Evolutionary conservation across 2,113 vertebrate genomes (phyloP), one percentile per base, ranked within the genome.

Genomic region (Scytalopus superciliaris): DNA sequence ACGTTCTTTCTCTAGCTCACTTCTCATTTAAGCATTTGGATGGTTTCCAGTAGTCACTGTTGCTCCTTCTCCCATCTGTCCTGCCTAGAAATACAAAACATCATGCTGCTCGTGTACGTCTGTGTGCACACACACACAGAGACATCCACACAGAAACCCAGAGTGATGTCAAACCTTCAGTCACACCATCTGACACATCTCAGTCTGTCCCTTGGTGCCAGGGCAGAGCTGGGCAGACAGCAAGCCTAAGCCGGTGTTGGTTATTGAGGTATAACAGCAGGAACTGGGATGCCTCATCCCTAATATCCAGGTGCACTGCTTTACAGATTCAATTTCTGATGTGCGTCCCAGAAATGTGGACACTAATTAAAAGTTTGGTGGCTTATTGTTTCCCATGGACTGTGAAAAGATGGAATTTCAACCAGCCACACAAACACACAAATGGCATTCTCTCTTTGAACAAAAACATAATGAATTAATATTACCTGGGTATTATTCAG

Each of bases 51-150:
- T 1, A 57, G 52, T 89, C 49, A 2, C 84, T 88, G 84, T 49
- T 86, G 76, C 90, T 95, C 55, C 84, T 94, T 77, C 78, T 87
- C 47, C 90, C 90, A 85, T 87, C 93, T 93, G 96, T 56, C 50
- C 60, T 57, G 7, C 60, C 1, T 10, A 68, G 84, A 82, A 68
- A n/a, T 9, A 55, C 72, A 25, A 40, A 57, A 49, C 87, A 44
- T 22, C 0, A 5, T 13, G 21, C 70, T 70, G 76, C 67, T 57
- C 4, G 0, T 6, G 50, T 23, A 6, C 2, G 0, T 16, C 3
- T 66, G 56, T 22, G 44, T 56, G 19, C 37, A 42, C 3, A 39
- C 25, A 50, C 5, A 0, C 42, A 52, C 84, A 23, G 39, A 18
- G 10, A 19, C 33, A 14, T 13, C 14, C 25, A 3, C 14, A 40